These are phyloP conservation scores for fruit fly (Drosophila melanogaster) DNA, from an alignment of 1,140 invertebrate species.

Conservation along the genomic window DNA sequence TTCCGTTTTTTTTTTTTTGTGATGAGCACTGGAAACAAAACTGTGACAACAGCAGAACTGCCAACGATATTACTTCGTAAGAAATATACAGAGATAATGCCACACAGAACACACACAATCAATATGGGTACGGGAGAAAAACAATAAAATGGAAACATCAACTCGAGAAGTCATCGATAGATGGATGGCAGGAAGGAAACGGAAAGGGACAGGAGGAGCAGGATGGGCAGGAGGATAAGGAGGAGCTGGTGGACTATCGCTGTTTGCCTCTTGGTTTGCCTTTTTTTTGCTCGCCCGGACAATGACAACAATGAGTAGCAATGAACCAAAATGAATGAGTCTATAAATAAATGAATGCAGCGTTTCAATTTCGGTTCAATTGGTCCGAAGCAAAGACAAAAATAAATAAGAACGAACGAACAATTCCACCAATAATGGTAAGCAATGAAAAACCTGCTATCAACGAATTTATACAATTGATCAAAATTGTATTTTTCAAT, in stretches of 20 bases:
- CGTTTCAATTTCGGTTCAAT: constrained; percentile 45
- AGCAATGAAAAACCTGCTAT: not conserved
- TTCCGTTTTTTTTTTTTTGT: constrained; percentile 7
- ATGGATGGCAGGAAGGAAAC: constrained; percentile 4
- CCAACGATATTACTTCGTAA: constrained; percentile 38
- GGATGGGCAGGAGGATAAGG: not conserved
- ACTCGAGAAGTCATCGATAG: constrained; percentile 55
- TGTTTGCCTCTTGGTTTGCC: constrained; percentile 20
- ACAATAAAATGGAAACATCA: constrained; percentile 61
- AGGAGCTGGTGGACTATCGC: constrained; percentile 3
- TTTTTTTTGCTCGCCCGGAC: constrained; percentile 18
- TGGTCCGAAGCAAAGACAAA: constrained; percentile 2
- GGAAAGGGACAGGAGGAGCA: not conserved
- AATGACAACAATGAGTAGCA: constrained; percentile 57
- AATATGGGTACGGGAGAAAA: constrained; percentile 37
- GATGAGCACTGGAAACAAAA: constrained; percentile 30
- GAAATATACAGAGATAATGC: constrained; percentile 27
- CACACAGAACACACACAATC: constrained; percentile 28
- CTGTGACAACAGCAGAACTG: constrained; percentile 40
- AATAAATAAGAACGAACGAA: not conserved
- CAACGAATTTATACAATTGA: not conserved
- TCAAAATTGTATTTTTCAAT: not conserved
- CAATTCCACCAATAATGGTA: constrained; percentile 4
- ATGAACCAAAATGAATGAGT: constrained; percentile 56
- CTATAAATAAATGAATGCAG: constrained; percentile 56